Conservation (phyloP, 2,888 invertebrate genomes). For the Melieria picta region DNA sequence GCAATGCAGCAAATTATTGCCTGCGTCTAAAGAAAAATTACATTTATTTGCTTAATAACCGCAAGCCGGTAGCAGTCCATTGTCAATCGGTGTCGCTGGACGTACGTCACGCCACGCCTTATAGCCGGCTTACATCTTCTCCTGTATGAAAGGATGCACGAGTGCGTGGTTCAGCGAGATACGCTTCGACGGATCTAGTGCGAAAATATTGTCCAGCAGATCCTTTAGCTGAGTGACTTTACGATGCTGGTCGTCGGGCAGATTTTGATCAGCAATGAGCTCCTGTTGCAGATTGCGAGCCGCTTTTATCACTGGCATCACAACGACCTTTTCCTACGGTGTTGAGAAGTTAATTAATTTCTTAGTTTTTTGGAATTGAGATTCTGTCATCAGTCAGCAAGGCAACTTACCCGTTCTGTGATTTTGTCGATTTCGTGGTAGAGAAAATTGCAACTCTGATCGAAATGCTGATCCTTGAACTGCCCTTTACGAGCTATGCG, state of each 20-base stretch:
- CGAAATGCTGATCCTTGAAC: constrained; percentile 97
- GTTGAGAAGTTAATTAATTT: constrained; percentile 6
- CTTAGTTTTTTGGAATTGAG: background rate
- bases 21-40: constrained; percentile 29
- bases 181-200: constrained; percentile 91
- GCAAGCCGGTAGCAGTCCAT: too few relatives aligned
- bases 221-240: constrained; percentile 94
- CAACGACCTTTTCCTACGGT: constrained; percentile 92
- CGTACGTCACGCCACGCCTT: background rate
- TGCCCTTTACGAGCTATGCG: constrained; percentile 93
- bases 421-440: constrained; percentile 98
- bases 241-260: constrained; percentile 87
- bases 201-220: constrained; percentile 88
- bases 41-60: constrained; percentile 5
- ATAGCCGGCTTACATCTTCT: constrained; percentile 75
- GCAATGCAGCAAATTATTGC: background rate
- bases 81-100: too few relatives aligned
- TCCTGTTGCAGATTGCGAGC: constrained; percentile 88
- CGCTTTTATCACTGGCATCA: constrained; percentile 89
- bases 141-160: constrained; percentile 94
- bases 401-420: constrained; percentile 86
- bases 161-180: constrained; percentile 94
- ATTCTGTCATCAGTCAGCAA: background rate
- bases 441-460: constrained; percentile 93
- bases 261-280: constrained; percentile 86